phyloP scores from a whole-genome alignment of 2,113 vertebrate species.

The Oreocharis arfaki region DNA sequence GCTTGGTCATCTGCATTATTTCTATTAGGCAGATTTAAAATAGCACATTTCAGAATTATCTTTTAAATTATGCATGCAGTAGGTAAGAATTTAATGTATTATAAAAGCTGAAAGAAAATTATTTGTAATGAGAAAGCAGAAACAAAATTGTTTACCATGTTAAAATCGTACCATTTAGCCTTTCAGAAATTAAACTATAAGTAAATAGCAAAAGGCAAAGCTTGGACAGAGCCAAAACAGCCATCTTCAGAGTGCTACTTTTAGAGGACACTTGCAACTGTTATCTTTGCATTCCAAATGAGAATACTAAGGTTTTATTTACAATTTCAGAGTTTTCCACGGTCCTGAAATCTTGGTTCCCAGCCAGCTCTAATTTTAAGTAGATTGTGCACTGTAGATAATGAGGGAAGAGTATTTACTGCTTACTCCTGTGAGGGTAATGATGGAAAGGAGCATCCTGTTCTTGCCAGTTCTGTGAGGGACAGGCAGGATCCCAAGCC shows the following conservation, averaged over 20 bases:
- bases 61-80: not conserved
- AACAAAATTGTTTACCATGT: not conserved
- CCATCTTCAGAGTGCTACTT: not conserved
- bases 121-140: not conserved
- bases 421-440: not conserved
- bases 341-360: not conserved
- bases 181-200: not conserved
- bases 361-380: not conserved
- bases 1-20: not conserved
- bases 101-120: not conserved
- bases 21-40: not conserved
- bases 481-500: not conserved
- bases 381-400: not conserved
- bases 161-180: constrained; percentile 6
- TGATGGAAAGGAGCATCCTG: not conserved
- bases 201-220: not conserved
- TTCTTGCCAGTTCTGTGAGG: not conserved
- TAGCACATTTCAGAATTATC: not conserved
- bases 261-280: not conserved
- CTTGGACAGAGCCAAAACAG: not conserved
- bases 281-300: not conserved
- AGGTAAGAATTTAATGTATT: not conserved
- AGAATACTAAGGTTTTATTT: constrained; percentile 23
- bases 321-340: not conserved
- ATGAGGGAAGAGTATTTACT: not conserved